Evolutionary conservation across 1,140 invertebrate species (phyloP).

Genomic region (Xylocopa sonorina): DNA sequence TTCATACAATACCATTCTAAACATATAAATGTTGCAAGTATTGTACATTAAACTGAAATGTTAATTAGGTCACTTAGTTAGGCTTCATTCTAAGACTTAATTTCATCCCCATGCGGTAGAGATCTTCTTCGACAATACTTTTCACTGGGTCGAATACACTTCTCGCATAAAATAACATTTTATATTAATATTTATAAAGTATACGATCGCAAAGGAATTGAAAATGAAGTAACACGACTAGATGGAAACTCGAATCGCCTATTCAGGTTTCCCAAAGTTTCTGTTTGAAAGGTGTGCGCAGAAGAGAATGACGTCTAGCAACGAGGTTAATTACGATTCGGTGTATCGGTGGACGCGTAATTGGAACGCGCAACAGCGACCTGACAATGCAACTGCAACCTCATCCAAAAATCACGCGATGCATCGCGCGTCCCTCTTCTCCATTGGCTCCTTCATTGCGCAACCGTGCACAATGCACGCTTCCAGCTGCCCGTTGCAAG

Average conservation of each 20-base stretch:
- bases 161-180: no score
- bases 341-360: slow-evolving; percentile 15
- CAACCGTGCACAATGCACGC: slow-evolving; percentile 26
- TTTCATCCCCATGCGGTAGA: no score
- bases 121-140: no score
- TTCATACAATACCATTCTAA: no score
- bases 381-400: slow-evolving; percentile 36
- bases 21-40: no score
- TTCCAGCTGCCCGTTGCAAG: slow-evolving; percentile 1
- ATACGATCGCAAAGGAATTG: background rate
- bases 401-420: slow-evolving; percentile 37
- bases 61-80: no score
- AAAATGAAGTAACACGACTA: no score
- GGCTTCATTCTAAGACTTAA: no score
- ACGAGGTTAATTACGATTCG: slow-evolving; percentile 28
- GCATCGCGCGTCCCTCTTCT: slow-evolving; percentile 8
- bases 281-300: background rate
- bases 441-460: slow-evolving; percentile 24
- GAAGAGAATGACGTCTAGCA: background rate
- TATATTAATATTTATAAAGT: no score
- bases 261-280: background rate
- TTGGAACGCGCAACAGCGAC: slow-evolving; percentile 20
- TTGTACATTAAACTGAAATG: no score
- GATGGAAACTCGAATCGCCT: background rate
- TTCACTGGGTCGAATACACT: no score